Evolutionary conservation across 2,113 vertebrate genomes (phyloP).

Genomic region (Acanthisitta chloris): DNA sequence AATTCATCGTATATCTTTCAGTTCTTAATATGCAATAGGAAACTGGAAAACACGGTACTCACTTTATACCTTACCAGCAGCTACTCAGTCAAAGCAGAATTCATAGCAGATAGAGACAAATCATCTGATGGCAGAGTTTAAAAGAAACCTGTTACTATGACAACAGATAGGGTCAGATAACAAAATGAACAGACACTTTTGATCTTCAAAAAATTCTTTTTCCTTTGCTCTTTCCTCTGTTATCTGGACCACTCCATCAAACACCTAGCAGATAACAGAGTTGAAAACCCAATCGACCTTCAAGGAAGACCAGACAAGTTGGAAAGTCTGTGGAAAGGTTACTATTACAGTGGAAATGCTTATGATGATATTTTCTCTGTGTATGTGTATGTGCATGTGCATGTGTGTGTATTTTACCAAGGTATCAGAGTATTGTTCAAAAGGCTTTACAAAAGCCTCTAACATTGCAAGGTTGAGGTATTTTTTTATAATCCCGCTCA

Average conservation of each 20-base stretch:
- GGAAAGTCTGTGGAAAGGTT: slow-evolving; percentile 76
- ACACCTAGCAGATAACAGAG: slow-evolving; percentile 85
- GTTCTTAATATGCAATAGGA: slow-evolving; percentile 27
- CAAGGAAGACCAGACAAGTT: slow-evolving; percentile 77
- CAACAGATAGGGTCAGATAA: slow-evolving; percentile 89
- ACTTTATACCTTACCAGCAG: slow-evolving; percentile 39
- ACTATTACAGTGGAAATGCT: slow-evolving; percentile 51
- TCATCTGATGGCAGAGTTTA: slow-evolving; percentile 81
- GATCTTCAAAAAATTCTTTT: slow-evolving; percentile 86
- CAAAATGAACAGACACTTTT: slow-evolving; percentile 84
- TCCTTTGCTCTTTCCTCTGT: slow-evolving; percentile 83
- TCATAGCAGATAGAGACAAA: slow-evolving; percentile 76
- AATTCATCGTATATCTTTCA: not conserved
- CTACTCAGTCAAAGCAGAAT: slow-evolving; percentile 67
- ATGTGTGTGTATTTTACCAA: not conserved
- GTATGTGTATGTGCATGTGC: not conserved
- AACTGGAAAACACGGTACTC: not conserved
- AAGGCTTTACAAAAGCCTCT: slow-evolving; percentile 21
- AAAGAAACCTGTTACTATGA: slow-evolving; percentile 87
- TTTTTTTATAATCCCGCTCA: not conserved
- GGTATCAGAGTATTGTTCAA: slow-evolving; percentile 40
- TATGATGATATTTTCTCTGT: slow-evolving; percentile 26
- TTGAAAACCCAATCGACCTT: slow-evolving; percentile 92
- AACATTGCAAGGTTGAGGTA: not conserved
- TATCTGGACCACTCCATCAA: slow-evolving; percentile 94